phyloP scores from a whole-genome alignment of 2,888 invertebrate species.

The Isoperla grammatica region DNA sequence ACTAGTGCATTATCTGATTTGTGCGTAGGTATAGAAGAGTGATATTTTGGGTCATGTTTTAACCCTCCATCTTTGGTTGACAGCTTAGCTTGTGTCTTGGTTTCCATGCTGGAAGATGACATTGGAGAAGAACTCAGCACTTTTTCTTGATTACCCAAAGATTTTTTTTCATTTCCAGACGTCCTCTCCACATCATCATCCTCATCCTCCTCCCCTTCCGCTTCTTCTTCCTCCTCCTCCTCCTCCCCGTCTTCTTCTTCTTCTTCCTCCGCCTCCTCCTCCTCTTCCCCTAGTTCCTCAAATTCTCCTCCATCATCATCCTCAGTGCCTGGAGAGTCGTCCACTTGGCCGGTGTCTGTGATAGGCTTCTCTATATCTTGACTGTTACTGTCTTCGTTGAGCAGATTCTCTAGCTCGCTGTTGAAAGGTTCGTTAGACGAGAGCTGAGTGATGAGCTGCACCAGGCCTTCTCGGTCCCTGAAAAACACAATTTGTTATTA shows the following conservation, averaged over 20 bases:
- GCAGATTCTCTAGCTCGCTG: constrained; percentile 51
- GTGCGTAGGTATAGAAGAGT: too few relatives aligned
- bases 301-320: constrained; percentile 32
- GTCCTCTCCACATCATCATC: constrained; percentile 20
- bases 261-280: constrained; percentile 35
- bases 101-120: too few relatives aligned
- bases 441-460: constrained; percentile 68
- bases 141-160: too few relatives aligned
- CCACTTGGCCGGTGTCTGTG: constrained; percentile 47
- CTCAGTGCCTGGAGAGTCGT: constrained; percentile 24
- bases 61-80: too few relatives aligned
- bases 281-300: constrained; percentile 37
- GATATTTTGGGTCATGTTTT: too few relatives aligned
- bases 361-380: constrained; percentile 52
- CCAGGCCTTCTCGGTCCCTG: constrained; percentile 75
- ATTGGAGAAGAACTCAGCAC: too few relatives aligned
- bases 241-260: constrained; percentile 24
- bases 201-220: constrained; percentile 32
- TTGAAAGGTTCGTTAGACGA: constrained; percentile 64
- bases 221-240: constrained; percentile 22
- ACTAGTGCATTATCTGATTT: too few relatives aligned
- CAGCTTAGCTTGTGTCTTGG: too few relatives aligned
- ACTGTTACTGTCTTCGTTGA: constrained; percentile 62
- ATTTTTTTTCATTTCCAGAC: too few relatives aligned
- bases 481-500: constrained; percentile 34